Base-by-base conservation (phyloP, 2,113 vertebrate genomes). In the Barbus barbus region DNA sequence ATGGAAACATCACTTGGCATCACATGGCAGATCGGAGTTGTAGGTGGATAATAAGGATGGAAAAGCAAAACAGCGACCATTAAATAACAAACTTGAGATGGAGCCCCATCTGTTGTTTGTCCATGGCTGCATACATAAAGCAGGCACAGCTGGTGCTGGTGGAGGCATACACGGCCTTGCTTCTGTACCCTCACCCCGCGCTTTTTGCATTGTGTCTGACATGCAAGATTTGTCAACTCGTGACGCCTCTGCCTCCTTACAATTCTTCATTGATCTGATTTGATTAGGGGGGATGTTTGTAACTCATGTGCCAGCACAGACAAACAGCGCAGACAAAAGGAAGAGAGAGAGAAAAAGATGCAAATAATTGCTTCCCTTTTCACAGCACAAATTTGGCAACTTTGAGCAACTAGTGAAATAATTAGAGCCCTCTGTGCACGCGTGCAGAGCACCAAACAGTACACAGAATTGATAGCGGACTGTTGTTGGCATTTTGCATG, bases 81-180 rank as follows among this genome's bases (percentile, higher is more conserved):
- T 88, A 88, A 87, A 85, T 81, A 87, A 87, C 87, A 87, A 87
- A 90, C 85, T 82, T 74, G 77, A 83, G 74, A 87, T 71, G 82
- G 71, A 84, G 78, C 28, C 75, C 90, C 88, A 90, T 89, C 90
- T 88, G 90, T 89, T 88, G 86, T 88, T 88, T 87, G 84, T 80
- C 83, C 81, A 86, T 81, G 84, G 80, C 61, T 86, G 86, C 81
- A 79, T 85, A 74, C 81, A 82, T 85, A 86, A 86, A 86, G 41
- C 74, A 86, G 86, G 44, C 88, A 88, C 90, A 88, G 88, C 88
- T 86, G 87, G 84, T 87, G 83, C 85, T 84, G 75, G 56, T 78
- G 71, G 33, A 83, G 56, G 16, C 71, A 83, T 65, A 77, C 41
- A 72, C 8, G 58, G 85, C 74, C 61, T 77, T 81, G 48, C 22